Evolutionary conservation across 2,113 vertebrate species (phyloP).

Genomic region (Xenotilapia flavipinnis): DNA sequence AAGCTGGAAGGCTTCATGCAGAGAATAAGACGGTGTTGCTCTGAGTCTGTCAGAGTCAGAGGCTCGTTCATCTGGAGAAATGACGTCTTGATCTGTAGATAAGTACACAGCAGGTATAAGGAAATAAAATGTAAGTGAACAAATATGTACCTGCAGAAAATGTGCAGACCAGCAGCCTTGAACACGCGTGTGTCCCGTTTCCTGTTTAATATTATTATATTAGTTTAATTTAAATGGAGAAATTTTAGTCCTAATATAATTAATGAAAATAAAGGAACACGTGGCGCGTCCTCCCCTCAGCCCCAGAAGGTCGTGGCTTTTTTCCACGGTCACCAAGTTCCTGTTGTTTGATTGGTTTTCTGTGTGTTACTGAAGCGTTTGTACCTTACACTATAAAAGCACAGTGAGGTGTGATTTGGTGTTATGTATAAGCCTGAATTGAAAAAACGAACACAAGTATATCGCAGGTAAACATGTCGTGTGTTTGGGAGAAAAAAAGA

Average conservation of each 20-base stretch:
- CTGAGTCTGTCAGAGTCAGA: not conserved
- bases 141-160: not conserved
- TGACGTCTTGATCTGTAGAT: not conserved
- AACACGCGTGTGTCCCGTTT: not conserved
- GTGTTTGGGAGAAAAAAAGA: not conserved
- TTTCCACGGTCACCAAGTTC: not conserved
- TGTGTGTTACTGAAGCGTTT: accelerated
- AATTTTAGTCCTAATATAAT: not conserved
- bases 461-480: not conserved
- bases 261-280: not conserved
- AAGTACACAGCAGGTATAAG: not conserved
- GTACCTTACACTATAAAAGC: not conserved
- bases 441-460: not conserved
- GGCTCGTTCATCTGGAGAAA: not conserved
- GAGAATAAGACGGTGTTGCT: not conserved
- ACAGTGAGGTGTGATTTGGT: not conserved
- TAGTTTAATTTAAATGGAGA: not conserved
- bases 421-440: not conserved
- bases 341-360: not conserved
- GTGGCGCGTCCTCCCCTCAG: not conserved
- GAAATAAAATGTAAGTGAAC: not conserved
- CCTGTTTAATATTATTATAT: not conserved
- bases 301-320: not conserved
- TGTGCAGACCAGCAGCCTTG: not conserved
- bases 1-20: not conserved